Evolutionary conservation across 1,140 invertebrate genomes (phyloP), one percentile per base, ranked within the genome.

Genomic region (Steinernema khuongi): DNA sequence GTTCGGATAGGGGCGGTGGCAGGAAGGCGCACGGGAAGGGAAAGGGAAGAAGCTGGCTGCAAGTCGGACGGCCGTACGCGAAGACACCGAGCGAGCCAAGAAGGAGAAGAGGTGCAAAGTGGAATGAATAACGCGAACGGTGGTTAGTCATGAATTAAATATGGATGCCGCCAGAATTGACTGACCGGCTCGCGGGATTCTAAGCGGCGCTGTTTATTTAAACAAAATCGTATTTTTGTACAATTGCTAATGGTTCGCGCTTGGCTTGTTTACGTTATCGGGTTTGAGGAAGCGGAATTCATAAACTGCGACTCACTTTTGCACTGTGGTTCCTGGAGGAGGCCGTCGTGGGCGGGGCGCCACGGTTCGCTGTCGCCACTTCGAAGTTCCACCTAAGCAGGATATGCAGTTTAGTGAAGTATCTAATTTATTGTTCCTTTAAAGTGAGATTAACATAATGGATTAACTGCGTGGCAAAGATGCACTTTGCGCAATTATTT

Each of bases 281-380:
- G 17, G 68, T 30, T 69, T 4, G n/a, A 69, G 68, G 7, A 69
- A 32, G 30, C 4, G 31, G 19, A 69, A 18, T 69, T 73, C 70
- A 19, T 7, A 71, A 26, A 44, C n/a, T n/a, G n/a, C 18, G 30
- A 74, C 81, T 70, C 33, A 83, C 81, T 79, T 76, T 72, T 76
- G 69, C 81, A 81, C 66, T 83, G 77, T 31, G 78, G 81, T 43
- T 81, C 78, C 29, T 71, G 71, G 22, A 81, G 36, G 14, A 81
- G 67, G 26, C 80, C 82, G 50, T 83, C 81, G 41, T 81, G 81
- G 41, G 81, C 81, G 26, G 81, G 66, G 44, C 78, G 71, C 81
- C 81, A 81, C 17, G 71, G 75, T 28, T 81, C 79, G 30, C 67
- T 43, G 31, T 82, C 77, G 11, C 28, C 32, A 1, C 74, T 69